Conservation (phyloP, 2,113 vertebrate genomes). For the Anser brachyrhynchus region DNA sequence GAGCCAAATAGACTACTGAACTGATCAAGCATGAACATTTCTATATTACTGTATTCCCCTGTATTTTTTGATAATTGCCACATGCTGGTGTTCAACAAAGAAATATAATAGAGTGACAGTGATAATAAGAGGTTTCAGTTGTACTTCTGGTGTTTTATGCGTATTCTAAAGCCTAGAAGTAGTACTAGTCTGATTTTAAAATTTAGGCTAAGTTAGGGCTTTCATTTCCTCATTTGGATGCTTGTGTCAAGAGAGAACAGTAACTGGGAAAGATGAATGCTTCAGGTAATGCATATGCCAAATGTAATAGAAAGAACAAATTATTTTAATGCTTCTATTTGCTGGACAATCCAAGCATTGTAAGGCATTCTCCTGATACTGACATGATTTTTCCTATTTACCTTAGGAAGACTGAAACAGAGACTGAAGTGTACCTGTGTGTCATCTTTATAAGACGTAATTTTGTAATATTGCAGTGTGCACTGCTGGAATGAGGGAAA, state of each 20-base stretch:
- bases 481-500: conserved; percentile 18
- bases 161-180: not conserved
- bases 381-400: not conserved
- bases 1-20: not conserved
- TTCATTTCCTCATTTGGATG: conserved; percentile 42
- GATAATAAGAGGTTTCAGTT: not conserved
- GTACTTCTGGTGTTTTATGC: not conserved
- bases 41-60: not conserved
- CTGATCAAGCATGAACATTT: not conserved
- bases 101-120: not conserved
- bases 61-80: not conserved
- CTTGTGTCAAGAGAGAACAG: not conserved
- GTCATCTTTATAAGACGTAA: conserved; percentile 16
- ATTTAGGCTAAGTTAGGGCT: not conserved
- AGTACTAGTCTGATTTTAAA: not conserved
- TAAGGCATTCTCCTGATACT: conserved; percentile 11
- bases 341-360: conserved; percentile 28
- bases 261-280: conserved; percentile 24
- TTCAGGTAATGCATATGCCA: conserved; percentile 26
- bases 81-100: not conserved
- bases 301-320: conserved; percentile 50
- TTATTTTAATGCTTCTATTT: conserved; percentile 37
- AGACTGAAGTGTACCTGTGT: conserved; percentile 16
- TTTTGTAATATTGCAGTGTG: conserved; percentile 49
- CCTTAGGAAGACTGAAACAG: conserved; percentile 22